phyloP scores from a whole-genome alignment of 2,113 vertebrate genomes.

The Sialia sialis region DNA sequence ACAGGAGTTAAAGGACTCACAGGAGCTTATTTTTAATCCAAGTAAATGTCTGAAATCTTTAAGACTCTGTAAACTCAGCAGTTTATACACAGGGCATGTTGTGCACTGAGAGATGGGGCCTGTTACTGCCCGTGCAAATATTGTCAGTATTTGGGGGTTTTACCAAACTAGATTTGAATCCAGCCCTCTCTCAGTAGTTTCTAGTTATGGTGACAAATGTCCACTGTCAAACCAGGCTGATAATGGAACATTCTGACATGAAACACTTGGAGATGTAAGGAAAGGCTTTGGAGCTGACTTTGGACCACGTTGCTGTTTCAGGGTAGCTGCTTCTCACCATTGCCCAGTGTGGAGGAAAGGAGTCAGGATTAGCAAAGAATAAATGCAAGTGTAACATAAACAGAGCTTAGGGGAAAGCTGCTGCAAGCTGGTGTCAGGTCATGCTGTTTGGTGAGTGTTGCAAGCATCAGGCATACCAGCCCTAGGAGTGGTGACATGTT shows the following conservation, averaged over 20 bases:
- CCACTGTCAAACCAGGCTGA: background rate
- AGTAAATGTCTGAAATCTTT: background rate
- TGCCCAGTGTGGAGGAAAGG: background rate
- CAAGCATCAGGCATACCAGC: background rate
- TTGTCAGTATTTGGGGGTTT: background rate
- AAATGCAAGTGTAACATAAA: background rate
- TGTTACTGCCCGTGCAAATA: background rate
- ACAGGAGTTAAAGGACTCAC: background rate
- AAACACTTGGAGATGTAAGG: background rate
- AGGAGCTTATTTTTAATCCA: conserved; percentile 50
- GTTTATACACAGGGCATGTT: background rate
- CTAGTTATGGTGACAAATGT: background rate
- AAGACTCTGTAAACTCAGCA: background rate
- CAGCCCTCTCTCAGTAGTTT: background rate
- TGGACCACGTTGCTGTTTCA: background rate
- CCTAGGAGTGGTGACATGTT: conserved; percentile 20
- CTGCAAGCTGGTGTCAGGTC: background rate
- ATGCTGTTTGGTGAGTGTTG: background rate
- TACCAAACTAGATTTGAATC: background rate
- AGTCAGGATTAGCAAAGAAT: background rate
- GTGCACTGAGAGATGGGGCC: background rate
- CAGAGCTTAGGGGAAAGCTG: background rate
- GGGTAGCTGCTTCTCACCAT: background rate
- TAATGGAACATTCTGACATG: background rate
- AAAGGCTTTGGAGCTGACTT: background rate